A percentile compares a stretch with the other conserved stretches of the same genome.
Conservation (phyloP, 23 tunicate genomes). For the Corella eumyota region DNA sequence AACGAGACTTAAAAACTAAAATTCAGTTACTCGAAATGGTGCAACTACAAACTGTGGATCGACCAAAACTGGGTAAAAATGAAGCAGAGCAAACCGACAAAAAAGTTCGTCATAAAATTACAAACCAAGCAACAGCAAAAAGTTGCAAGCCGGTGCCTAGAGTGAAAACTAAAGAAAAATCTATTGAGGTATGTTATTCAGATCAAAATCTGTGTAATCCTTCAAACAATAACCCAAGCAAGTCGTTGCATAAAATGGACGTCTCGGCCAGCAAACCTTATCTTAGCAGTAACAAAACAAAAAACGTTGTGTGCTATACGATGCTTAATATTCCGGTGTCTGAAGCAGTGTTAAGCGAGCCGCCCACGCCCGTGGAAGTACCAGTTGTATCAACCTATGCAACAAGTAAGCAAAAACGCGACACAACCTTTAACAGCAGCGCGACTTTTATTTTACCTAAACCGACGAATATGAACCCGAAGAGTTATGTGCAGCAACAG, state of each 20-base stretch:
- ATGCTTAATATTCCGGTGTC: constrained; percentile 38
- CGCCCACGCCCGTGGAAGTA: constrained; percentile 50
- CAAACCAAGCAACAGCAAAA: neutral
- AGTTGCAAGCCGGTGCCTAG: neutral
- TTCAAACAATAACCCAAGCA: neutral
- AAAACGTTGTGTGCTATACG: constrained; percentile 21
- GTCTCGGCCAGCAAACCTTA: neutral
- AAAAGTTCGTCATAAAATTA: neutral
- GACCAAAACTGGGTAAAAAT: neutral
- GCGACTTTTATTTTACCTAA: too few relatives aligned
- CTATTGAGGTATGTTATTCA: neutral
- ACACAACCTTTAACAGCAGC: too few relatives aligned
- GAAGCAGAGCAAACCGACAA: neutral
- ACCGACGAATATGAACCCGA: too few relatives aligned
- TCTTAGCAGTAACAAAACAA: neutral
- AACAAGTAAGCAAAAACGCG: too few relatives aligned
- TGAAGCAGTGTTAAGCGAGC: constrained; percentile 46
- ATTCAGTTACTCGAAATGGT: constrained; percentile 4
- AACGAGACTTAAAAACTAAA: constrained; percentile 6
- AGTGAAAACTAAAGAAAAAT: neutral
- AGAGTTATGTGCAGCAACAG: neutral
- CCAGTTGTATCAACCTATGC: constrained; percentile 2
- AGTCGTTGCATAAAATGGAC: neutral
- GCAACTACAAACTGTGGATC: constrained; percentile 7
- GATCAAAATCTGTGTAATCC: neutral